Percentiles rank a stretch among this genome's conserved stretches.
Conservation (phyloP, 2,888 invertebrate species). For the Drosophila trichaetosa region DNA sequence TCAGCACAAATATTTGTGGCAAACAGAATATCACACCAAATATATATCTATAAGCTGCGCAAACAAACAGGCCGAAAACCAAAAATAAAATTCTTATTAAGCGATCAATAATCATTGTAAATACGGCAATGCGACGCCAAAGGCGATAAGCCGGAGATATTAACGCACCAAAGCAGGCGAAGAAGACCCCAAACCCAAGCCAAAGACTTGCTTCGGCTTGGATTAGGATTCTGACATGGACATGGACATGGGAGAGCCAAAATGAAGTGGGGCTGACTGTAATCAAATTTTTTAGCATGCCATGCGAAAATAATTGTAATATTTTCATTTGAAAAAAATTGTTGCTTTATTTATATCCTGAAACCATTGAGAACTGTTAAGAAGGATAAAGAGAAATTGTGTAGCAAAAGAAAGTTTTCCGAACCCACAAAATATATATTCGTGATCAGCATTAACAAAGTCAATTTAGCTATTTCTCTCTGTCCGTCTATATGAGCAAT, state of each 20-base stretch:
- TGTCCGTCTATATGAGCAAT: too few relatives aligned
- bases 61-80: constrained; percentile 43
- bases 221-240: constrained; percentile 1
- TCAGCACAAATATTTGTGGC: constrained; percentile 38
- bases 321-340: not conserved
- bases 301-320: not conserved
- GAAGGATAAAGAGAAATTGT: too few relatives aligned
- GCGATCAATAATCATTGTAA: constrained; percentile 82
- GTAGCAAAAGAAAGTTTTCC: not conserved
- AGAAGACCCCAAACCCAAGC: constrained; percentile 16
- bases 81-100: constrained; percentile 70
- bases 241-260: not conserved
- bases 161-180: constrained; percentile 60
- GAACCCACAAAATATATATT: not conserved
- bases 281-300: not conserved
- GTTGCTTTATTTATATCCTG: not conserved
- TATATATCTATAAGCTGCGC: constrained; percentile 47
- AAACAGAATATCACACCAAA: constrained; percentile 39
- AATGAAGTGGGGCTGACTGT: not conserved
- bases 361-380: not conserved
- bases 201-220: constrained; percentile 3
- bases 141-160: constrained; percentile 73
- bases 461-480: not conserved
- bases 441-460: not conserved
- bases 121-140: constrained; percentile 76